Percentiles rank a stretch among this genome's conserved stretches.
phyloP scores from a whole-genome alignment of 2,888 invertebrate genomes.

The Helleia helle region DNA sequence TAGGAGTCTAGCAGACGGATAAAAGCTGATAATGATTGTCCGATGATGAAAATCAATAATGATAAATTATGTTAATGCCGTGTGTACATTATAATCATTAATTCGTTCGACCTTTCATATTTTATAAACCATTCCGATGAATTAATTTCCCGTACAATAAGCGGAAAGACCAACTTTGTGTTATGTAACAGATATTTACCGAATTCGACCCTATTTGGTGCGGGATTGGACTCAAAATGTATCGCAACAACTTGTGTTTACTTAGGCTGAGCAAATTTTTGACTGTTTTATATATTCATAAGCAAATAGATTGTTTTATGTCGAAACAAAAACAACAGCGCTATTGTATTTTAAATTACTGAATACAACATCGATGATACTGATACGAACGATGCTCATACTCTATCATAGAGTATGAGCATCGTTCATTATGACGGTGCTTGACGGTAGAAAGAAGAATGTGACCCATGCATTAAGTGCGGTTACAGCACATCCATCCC shows the following conservation, averaged over 20 bases:
- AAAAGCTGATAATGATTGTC: no score
- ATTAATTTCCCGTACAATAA: constrained; percentile 19
- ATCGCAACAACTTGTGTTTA: not conserved
- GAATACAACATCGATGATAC: no score
- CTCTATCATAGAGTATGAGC: no score
- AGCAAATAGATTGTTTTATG: not conserved
- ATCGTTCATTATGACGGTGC: no score
- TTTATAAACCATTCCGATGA: constrained; percentile 21
- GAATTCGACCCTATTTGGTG: not conserved
- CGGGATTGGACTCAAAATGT: not conserved
- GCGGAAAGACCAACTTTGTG: constrained; percentile 16
- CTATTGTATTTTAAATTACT: not conserved
- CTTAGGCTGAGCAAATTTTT: not conserved
- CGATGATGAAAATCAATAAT: no score
- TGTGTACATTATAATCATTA: constrained; percentile 2
- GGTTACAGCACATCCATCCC: no score
- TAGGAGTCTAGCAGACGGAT: no score
- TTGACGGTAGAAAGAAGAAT: no score
- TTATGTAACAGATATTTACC: not conserved
- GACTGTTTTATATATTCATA: not conserved
- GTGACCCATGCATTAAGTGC: no score
- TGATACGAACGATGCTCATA: no score
- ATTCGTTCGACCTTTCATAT: constrained; percentile 10
- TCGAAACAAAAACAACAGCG: not conserved
- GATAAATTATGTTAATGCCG: no score